A percentile compares a stretch with the other conserved stretches of the same genome.
Evolutionary conservation across 2,888 invertebrate genomes (phyloP).

Genomic region (Zhuqinia jingwanae): DNA sequence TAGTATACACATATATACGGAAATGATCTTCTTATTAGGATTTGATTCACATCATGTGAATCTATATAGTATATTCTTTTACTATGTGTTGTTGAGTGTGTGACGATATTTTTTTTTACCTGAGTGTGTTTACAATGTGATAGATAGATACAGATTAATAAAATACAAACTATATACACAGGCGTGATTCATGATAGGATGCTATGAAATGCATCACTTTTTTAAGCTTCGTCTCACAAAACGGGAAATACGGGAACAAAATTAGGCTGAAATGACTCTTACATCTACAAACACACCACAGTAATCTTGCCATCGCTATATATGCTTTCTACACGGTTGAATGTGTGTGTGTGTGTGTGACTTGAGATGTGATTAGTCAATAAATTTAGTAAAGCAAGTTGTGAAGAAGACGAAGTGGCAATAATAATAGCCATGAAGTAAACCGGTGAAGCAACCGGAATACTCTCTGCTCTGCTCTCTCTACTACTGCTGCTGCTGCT

Average conservation of each 20-base stretch:
- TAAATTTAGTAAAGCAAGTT: slow-evolving; percentile 62
- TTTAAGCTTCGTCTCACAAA: slow-evolving; percentile 52
- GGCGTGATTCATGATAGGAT: neutral
- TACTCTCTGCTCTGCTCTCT: no score
- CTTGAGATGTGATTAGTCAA: slow-evolving; percentile 46
- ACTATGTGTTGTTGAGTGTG: no score
- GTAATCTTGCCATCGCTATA: slow-evolving; percentile 24
- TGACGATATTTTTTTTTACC: slow-evolving; percentile 3
- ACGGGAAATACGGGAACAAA: slow-evolving; percentile 70
- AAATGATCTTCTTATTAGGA: no score
- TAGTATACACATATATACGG: no score
- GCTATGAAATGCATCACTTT: neutral
- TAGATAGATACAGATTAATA: neutral
- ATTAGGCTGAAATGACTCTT: slow-evolving; percentile 62
- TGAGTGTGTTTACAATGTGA: neutral
- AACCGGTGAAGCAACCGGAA: slow-evolving; percentile 45
- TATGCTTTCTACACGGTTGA: slow-evolving; percentile 32
- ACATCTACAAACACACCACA: neutral
- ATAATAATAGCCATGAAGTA: slow-evolving; percentile 66
- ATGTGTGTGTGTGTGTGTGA: no score
- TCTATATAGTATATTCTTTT: no score
- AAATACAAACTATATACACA: neutral
- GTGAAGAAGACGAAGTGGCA: slow-evolving; percentile 57
- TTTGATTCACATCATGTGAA: no score
- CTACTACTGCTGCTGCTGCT: no score